phyloP scores from a whole-genome alignment of 2,888 invertebrate species.

The Oxytorus armatus region DNA sequence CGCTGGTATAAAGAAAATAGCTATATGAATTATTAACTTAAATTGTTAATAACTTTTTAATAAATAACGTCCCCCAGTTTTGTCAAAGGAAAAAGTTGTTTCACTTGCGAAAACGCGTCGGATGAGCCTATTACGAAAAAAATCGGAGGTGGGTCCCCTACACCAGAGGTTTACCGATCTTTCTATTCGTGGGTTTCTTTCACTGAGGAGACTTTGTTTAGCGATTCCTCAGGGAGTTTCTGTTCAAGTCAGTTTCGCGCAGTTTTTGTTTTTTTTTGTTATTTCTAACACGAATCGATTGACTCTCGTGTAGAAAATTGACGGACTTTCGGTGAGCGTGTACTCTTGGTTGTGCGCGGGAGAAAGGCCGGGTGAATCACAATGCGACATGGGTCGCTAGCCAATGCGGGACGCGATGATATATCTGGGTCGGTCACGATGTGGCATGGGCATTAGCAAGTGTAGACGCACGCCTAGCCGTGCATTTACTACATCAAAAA shows the following conservation, averaged over 20 bases:
- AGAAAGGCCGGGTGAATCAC: conserved; percentile 29
- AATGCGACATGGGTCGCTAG: conserved; percentile 14
- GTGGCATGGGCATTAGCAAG: conserved; percentile 2
- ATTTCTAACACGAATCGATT: conserved; percentile 13
- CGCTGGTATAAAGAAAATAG: too few species aligned
- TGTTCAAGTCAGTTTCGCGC: conserved; percentile 18
- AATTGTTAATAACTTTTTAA: too few species aligned
- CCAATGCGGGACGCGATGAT: conserved; percentile 16
- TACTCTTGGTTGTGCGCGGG: conserved; percentile 2
- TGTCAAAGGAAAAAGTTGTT: too few species aligned
- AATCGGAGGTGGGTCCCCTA: too few species aligned
- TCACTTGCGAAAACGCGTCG: too few species aligned
- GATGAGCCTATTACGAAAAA: too few species aligned
- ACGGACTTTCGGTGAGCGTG: conserved; percentile 12
- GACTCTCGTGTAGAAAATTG: conserved; percentile 22
- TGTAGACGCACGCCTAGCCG: too few species aligned
- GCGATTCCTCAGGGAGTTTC: background rate
- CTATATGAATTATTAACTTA: too few species aligned
- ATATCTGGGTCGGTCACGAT: conserved; percentile 36
- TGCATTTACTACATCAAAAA: too few species aligned
- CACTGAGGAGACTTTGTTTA: too few species aligned
- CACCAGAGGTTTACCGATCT: conserved; percentile 3
- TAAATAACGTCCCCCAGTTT: too few species aligned
- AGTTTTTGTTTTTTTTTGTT: background rate
- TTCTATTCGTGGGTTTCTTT: conserved; percentile 18